Conservation (phyloP, 2,888 invertebrate species). For the Zaprionus lineosus region DNA sequence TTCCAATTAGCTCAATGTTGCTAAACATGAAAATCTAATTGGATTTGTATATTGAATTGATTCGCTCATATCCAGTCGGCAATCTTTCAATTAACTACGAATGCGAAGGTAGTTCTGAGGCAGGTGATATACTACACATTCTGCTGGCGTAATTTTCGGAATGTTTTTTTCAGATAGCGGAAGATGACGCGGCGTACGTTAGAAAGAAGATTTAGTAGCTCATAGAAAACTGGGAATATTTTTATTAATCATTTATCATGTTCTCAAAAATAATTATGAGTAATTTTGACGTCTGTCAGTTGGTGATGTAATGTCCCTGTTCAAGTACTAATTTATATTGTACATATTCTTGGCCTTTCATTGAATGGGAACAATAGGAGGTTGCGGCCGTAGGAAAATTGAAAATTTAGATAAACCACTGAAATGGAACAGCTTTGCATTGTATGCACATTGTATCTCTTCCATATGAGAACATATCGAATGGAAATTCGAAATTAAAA, state of each 20-base stretch:
- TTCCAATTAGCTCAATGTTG: constrained; percentile 43
- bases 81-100: constrained; percentile 37
- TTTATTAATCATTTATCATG: constrained; percentile 45
- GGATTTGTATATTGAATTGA: constrained; percentile 35
- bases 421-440: constrained; percentile 52
- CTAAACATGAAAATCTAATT: constrained; percentile 39
- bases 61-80: constrained; percentile 13
- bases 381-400: constrained; percentile 29
- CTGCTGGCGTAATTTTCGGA: constrained; percentile 27
- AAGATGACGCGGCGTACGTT: too few species aligned
- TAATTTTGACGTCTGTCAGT: constrained; percentile 3
- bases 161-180: too few species aligned
- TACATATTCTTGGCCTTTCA: constrained; percentile 40
- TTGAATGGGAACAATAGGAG: not conserved
- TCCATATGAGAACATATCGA: not conserved
- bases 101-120: constrained; percentile 35
- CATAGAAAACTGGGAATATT: too few species aligned
- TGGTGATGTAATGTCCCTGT: constrained; percentile 58
- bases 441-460: not conserved
- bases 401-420: constrained; percentile 47
- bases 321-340: constrained; percentile 47
- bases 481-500: too few species aligned
- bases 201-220: too few species aligned
- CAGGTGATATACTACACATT: too few species aligned
- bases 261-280: constrained; percentile 37